Evolutionary conservation across 1,140 invertebrate species (phyloP), one percentile per base, ranked within the genome.

Genomic region (Ips nitidus): DNA sequence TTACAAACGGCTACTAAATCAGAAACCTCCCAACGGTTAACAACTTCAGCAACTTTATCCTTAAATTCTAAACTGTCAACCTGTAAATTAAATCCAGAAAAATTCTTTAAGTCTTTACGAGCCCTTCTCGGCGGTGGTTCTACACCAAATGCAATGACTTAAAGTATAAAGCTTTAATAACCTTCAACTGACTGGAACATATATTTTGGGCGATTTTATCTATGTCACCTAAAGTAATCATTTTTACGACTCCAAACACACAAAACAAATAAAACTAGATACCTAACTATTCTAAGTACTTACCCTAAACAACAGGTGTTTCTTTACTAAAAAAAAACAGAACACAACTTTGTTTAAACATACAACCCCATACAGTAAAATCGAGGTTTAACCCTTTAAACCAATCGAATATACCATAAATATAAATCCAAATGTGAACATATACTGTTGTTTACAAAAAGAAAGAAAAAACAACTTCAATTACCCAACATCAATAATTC

Each of bases 201-300:
- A 47, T 47, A 47, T 47, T 47, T 47, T 47, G 45, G n/a, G 45
- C 45, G 5, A 47, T 47, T 47, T 47, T 47, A 47, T 47, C 45
- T 6, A 47, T 47, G 5, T 47, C 45, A 47, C 45, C 45, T 47
- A 47, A 47, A 5, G 45, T 47, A 6, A n/a, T n/a, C 45, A 47
- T 47, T 47, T 6, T 1, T 6, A 47, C 5, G 5, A 47, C 5
- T 47, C n/a, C 45, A 47, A 47, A 47, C n/a, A n/a, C 5, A 47
- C n/a, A 47, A n/a, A n/a, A 6, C 5, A 47, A 5, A 47, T n/a
- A 47, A 47, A n/a, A 47, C n/a, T 47, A 47, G n/a, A 47, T 47
- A 6, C 5, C n/a, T 5, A 47, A 6, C 45, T 6, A 47, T 5
- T n/a, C n/a, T 47, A 5, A 47, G 45, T 47, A 6, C 45, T 47